Evolutionary conservation across 1,140 invertebrate genomes (phyloP).

Genomic region (Andricus grossulariae): DNA sequence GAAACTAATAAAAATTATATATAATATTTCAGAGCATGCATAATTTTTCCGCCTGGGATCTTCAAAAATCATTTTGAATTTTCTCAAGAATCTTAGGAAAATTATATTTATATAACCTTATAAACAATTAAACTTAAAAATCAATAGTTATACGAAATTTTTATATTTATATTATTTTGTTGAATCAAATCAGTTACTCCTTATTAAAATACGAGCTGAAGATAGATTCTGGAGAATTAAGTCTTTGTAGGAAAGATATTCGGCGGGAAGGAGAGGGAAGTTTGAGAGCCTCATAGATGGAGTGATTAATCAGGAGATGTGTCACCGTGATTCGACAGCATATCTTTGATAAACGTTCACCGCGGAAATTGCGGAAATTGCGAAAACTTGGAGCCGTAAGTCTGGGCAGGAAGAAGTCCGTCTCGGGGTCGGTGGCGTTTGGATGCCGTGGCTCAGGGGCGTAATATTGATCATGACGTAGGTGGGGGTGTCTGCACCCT

Average conservation of each 20-base stretch:
- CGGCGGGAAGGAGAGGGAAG: not conserved
- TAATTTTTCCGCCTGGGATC: too few species aligned
- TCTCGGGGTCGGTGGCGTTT: constrained; percentile 69
- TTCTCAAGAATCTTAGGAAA: too few species aligned
- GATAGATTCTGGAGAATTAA: too few species aligned
- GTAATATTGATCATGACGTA: constrained; percentile 75
- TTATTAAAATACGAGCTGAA: too few species aligned
- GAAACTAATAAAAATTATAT: too few species aligned
- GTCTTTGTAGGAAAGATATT: not conserved
- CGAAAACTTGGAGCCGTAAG: constrained; percentile 61
- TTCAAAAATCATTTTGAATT: too few species aligned
- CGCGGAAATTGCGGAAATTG: constrained; percentile 51
- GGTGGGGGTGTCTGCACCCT: constrained; percentile 69
- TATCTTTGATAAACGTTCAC: constrained; percentile 46
- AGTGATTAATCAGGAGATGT: constrained; percentile 16
- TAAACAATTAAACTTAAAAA: too few species aligned
- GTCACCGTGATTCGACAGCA: not conserved
- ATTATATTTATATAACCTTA: too few species aligned
- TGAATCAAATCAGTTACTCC: too few species aligned
- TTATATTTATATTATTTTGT: too few species aligned
- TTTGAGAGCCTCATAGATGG: not conserved
- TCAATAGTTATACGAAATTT: too few species aligned
- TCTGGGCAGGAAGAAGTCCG: constrained; percentile 67
- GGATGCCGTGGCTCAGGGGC: constrained; percentile 69
- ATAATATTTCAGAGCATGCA: too few species aligned